Base-by-base conservation (phyloP, 1,140 invertebrate genomes). In the Atopsyche davidsoni region DNA sequence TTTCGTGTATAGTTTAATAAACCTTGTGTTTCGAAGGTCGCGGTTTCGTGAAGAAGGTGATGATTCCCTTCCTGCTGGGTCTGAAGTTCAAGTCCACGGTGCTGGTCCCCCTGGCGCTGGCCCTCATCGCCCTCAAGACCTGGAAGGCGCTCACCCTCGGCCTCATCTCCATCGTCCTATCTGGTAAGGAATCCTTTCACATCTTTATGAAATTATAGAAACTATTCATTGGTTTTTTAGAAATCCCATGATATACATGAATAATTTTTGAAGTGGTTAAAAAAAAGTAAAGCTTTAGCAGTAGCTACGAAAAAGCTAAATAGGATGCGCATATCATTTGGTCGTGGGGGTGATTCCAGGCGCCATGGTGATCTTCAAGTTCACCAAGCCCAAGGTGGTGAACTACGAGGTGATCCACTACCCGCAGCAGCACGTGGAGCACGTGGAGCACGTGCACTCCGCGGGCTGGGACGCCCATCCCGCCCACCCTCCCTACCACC, bases 131-230 rank as follows among this genome's bases (percentile, higher is more conserved):
- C 0, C 67, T 90, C 14, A 89, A 89, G 64, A 89, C 87, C 17
- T 90, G 87, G 87, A 91, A 91, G 64, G 87, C 87, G 17, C 70
- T 89, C 46, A 89, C 87, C 10, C 73, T 91, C 53, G 87, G 86
- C 59, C 78, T 91, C n/a, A 77, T 91, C 11, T 89, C 87, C 1
- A 66, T 91, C 52, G 87, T 87, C 11, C 68, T 87, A 10, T 86
- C 84, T 59, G 72, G 72, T 74, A 64, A 53, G 58, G 9, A 36
- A 7, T 6, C n/a, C n/a, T n/a, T n/a, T n/a, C n/a, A n/a, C n/a
- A n/a, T n/a, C n/a, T n/a, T n/a, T n/a, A n/a, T n/a, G n/a, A n/a
- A n/a, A n/a, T n/a, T n/a, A n/a, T n/a, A n/a, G n/a, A n/a, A n/a
- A n/a, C n/a, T n/a, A n/a, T n/a, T n/a, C n/a, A n/a, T n/a, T n/a